Conservation (phyloP, 2,797 vertebrate genomes). For the Gymnothorax reevesii region DNA sequence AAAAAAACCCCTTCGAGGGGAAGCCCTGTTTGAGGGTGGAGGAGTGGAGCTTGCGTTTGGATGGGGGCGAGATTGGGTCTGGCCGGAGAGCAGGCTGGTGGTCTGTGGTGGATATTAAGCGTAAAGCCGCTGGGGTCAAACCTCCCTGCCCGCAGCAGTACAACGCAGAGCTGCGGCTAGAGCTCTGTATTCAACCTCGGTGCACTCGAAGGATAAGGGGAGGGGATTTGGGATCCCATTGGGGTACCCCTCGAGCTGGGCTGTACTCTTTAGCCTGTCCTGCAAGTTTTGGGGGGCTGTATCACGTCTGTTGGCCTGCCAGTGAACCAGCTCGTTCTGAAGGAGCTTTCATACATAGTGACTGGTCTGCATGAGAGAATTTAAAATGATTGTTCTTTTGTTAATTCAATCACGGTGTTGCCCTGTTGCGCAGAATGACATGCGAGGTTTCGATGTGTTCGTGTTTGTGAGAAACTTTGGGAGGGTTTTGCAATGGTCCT, state of each 20-base stretch:
- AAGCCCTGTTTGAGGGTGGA: conserved; percentile 17
- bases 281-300: background rate
- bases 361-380: background rate
- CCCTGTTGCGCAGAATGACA: background rate
- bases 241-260: background rate
- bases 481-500: background rate
- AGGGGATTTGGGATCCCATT: background rate
- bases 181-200: background rate
- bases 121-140: background rate
- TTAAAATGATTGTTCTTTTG: background rate
- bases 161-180: background rate
- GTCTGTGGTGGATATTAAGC: conserved; percentile 40
- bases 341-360: background rate
- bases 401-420: background rate
- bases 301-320: background rate
- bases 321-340: background rate
- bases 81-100: conserved; percentile 70
- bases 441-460: background rate
- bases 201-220: background rate
- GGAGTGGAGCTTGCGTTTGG: conserved; percentile 60
- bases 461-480: conserved; percentile 19
- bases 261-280: background rate
- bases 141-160: background rate
- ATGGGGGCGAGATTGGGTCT: conserved; percentile 62
- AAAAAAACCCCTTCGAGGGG: background rate